Evolutionary conservation across 2,113 vertebrate genomes (phyloP), one percentile per base, ranked within the genome.

Genomic region (Pteruthius melanotis): DNA sequence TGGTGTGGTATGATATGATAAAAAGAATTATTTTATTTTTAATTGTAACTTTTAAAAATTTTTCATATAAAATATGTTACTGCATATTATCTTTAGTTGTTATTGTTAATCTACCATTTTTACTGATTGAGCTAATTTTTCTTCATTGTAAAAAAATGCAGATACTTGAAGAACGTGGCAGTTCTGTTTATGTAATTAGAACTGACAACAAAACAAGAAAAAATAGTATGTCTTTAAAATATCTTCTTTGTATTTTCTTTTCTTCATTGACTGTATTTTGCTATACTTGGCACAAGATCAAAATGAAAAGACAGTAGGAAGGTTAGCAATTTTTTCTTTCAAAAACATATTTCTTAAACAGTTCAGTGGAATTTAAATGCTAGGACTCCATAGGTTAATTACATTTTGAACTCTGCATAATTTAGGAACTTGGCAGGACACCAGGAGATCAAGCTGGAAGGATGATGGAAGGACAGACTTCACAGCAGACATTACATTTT

Each of bases 341-440:
- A 17, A 53, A 88, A 39, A 12, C 54, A 9, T 40, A 52, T 64
- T 74, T 65, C 18, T 17, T 83, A 11, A 53, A n/a, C 40, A 31
- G 18, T 10, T 71, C 23, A 82, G 19, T n/a, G n/a, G n/a, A n/a
- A 61, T 35, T 91, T 77, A n/a, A n/a, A n/a, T 81, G 22, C 37
- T 57, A 27, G 60, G 35, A 40, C 53, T 95, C 61, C 4, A 18
- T 89, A 68, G 31, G 22, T 77, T 92, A 81, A 80, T 90, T 47
- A 10, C 28, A 13, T 84, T 93, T 92, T 64, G 39, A 92, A 72
- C 60, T 64, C 86, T 54, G 60, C 50, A 17, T 96, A 85, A 54
- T 97, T 83, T 97, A 99, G 99, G 98, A 99, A 68, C 84, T 98
- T 88, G 97, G 98, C 94, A 98, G 97, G 80, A 97, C 94, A 87